These are phyloP conservation scores for Caerostris extrusa DNA, from an alignment of 1,140 invertebrate species.

Conservation along the genomic window DNA sequence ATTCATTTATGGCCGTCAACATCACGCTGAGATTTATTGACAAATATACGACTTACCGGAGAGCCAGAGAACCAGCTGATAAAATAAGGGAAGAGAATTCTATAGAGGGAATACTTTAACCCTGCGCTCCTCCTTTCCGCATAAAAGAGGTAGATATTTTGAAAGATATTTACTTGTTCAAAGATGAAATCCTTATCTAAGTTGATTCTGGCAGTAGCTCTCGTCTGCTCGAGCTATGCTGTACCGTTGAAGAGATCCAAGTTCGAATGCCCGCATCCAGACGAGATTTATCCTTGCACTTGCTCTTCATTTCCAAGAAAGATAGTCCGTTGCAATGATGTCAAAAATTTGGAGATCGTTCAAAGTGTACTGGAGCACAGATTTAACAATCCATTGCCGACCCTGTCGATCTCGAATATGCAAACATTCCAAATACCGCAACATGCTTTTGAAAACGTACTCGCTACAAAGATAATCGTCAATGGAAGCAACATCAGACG, in stretches of 20 bases:
- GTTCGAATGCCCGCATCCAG: slow-evolving; percentile 63
- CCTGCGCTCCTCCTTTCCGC: background rate
- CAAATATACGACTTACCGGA: slow-evolving; percentile 67
- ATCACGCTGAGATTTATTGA: slow-evolving; percentile 51
- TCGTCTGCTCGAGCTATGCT: background rate
- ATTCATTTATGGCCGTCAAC: slow-evolving; percentile 58
- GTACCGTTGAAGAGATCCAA: background rate
- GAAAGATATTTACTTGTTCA: slow-evolving; percentile 27
- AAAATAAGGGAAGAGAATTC: slow-evolving; percentile 51
- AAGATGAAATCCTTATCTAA: slow-evolving; percentile 1
- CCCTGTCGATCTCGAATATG: slow-evolving; percentile 12
- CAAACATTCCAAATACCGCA: slow-evolving; percentile 42
- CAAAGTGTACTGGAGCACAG: slow-evolving; percentile 22
- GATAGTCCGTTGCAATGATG: slow-evolving; percentile 46
- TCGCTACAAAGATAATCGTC: slow-evolving; percentile 33
- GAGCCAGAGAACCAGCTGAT: slow-evolving; percentile 67
- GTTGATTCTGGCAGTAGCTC: background rate
- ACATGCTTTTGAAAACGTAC: slow-evolving; percentile 35
- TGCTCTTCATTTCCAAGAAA: slow-evolving; percentile 24
- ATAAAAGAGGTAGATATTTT: slow-evolving; percentile 44
- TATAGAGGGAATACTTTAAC: slow-evolving; percentile 72
- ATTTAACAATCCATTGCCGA: slow-evolving; percentile 34
- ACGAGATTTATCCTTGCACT: slow-evolving; percentile 55
- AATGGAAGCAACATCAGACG: slow-evolving; percentile 57
- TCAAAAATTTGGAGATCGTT: slow-evolving; percentile 51